Evolutionary conservation across 1,140 invertebrate genomes (phyloP).

Genomic region (Grapholita molesta): DNA sequence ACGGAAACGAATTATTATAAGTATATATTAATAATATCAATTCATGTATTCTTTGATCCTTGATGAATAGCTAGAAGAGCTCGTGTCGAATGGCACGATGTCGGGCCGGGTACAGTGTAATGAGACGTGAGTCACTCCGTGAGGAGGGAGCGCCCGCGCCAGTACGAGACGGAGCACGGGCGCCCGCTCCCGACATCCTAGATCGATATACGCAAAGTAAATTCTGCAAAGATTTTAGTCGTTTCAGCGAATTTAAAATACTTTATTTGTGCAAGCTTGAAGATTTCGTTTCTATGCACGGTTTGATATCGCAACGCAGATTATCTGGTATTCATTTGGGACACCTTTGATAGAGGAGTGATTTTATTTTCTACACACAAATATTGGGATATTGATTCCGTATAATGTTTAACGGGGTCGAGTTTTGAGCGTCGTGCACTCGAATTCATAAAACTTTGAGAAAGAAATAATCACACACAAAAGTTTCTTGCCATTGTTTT

Average conservation of each 20-base stretch:
- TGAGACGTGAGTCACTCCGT: not conserved
- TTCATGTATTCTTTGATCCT: too few relatives aligned
- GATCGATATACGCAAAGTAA: conserved; percentile 15
- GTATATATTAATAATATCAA: too few relatives aligned
- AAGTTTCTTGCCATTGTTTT: too few relatives aligned
- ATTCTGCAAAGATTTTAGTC: conserved; percentile 7
- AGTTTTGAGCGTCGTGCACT: too few relatives aligned
- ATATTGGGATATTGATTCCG: not conserved
- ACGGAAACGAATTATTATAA: too few relatives aligned
- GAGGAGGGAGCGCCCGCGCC: not conserved
- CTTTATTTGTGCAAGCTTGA: conserved; percentile 1
- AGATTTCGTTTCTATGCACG: not conserved
- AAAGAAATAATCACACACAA: too few relatives aligned
- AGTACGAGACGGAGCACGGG: not conserved
- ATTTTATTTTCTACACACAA: not conserved
- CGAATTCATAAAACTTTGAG: too few relatives aligned
- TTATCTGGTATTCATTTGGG: conserved; percentile 5
- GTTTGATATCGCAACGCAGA: not conserved
- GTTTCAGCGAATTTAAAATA: not conserved
- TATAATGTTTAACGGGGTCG: too few relatives aligned
- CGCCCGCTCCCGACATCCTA: not conserved
- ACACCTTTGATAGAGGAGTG: not conserved
- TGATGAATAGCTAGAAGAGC: too few relatives aligned
- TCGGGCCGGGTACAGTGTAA: not conserved
- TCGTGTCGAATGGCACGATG: too few relatives aligned